Evolutionary conservation across 2,797 vertebrate genomes (phyloP).

Genomic region (Odontamblyopus lacepedii): DNA sequence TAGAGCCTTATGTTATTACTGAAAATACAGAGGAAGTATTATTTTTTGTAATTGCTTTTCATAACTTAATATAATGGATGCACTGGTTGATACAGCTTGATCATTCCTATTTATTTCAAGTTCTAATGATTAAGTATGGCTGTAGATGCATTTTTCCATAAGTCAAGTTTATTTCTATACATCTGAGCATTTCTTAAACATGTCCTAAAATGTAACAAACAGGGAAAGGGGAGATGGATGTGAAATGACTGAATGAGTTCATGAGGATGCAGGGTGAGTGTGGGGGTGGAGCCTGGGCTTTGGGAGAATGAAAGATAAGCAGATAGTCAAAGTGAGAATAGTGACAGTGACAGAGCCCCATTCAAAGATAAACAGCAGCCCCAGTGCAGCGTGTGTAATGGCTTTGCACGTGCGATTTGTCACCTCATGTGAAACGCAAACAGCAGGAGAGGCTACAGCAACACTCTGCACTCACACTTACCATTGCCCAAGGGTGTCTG

Average conservation of each 20-base stretch:
- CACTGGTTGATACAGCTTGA: not conserved
- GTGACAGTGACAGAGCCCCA: constrained; percentile 65
- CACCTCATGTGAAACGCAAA: constrained; percentile 57
- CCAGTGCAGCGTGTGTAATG: constrained; percentile 53
- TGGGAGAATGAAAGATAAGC: constrained; percentile 45
- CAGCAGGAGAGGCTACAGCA: constrained; percentile 43
- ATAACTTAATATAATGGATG: not conserved
- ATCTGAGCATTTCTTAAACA: not conserved
- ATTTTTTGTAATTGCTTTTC: not conserved
- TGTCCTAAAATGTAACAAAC: constrained; percentile 3
- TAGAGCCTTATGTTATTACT: not conserved
- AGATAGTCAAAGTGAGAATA: constrained; percentile 43
- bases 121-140: not conserved
- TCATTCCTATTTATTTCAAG: not conserved
- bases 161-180: not conserved
- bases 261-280: constrained; percentile 18
- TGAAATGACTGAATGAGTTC: constrained; percentile 63
- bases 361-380: constrained; percentile 61
- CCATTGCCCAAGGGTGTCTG: constrained; percentile 46
- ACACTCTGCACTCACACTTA: constrained; percentile 57
- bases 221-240: constrained; percentile 11
- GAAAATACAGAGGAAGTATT: not conserved
- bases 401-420: constrained; percentile 65
- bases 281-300: constrained; percentile 19
- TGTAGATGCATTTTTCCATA: not conserved